Conservation (phyloP, 1,140 invertebrate genomes). For the Planococcus citri region DNA sequence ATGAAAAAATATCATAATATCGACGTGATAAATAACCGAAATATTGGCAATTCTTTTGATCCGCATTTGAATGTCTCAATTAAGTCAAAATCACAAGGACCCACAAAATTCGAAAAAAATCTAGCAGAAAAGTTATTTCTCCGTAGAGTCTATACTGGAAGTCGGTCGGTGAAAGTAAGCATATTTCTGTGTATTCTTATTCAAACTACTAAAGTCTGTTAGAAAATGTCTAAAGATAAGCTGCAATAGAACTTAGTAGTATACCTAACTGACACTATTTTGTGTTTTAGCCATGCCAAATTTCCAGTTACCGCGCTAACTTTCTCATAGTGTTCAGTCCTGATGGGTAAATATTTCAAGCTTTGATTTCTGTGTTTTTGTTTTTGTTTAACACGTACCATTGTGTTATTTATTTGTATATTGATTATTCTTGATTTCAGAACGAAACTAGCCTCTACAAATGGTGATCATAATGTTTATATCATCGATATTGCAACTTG, state of each 20-base stretch:
- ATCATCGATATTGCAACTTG: conserved; percentile 68
- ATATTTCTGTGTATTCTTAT: not conserved
- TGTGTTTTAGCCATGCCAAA: not conserved
- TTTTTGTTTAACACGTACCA: not conserved
- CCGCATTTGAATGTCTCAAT: not conserved
- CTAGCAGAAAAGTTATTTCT: not conserved
- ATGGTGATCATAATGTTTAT: conserved; percentile 86
- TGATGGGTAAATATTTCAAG: conserved; percentile 49
- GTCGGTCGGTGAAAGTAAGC: not conserved
- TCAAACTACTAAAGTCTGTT: not conserved
- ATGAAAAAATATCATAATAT: not conserved
- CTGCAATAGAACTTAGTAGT: no score
- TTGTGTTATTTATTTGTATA: not conserved
- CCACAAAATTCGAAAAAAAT: not conserved
- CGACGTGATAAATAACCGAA: not conserved
- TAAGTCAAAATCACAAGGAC: not conserved
- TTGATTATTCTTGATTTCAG: conserved; percentile 35
- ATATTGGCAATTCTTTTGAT: not conserved
- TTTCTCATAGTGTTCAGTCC: conserved; percentile 78
- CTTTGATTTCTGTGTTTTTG: conserved; percentile 19
- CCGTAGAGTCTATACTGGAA: not conserved
- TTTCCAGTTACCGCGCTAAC: conserved; percentile 45
- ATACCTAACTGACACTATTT: not conserved
- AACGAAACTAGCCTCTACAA: conserved; percentile 72
- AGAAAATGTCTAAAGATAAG: not conserved